Conservation (phyloP, 2,888 invertebrate genomes). For the Lithosia quadra region DNA sequence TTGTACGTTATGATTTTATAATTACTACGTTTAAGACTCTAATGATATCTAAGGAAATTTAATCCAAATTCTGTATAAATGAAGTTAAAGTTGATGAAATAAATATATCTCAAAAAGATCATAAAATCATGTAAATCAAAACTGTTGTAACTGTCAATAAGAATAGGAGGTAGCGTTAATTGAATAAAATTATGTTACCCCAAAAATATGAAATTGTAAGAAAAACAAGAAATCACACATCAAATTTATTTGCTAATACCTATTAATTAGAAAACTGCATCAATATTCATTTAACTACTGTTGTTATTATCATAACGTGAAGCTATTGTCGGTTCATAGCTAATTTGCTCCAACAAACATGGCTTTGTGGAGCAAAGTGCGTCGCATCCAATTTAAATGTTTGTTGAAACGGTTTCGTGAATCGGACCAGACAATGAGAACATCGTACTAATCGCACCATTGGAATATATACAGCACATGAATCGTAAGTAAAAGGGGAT, state of each 20-base stretch:
- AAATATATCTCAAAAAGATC: too few species aligned
- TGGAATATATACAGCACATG: slow-evolving; percentile 48
- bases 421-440: slow-evolving; percentile 42
- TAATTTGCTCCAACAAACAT: slow-evolving; percentile 42
- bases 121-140: too few species aligned
- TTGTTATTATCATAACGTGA: slow-evolving; percentile 15
- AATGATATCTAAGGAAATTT: too few species aligned
- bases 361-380: slow-evolving; percentile 48
- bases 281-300: not conserved
- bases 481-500: slow-evolving; percentile 36
- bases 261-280: not conserved
- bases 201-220: too few species aligned
- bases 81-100: too few species aligned
- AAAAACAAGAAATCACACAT: too few species aligned
- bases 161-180: too few species aligned
- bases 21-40: not conserved
- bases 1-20: not conserved
- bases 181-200: too few species aligned
- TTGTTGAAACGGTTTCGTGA: slow-evolving; percentile 46
- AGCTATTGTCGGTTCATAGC: slow-evolving; percentile 39
- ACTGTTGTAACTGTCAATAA: too few species aligned
- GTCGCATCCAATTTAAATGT: slow-evolving; percentile 48
- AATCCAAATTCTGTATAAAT: too few species aligned
- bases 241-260: not conserved
- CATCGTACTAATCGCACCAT: slow-evolving; percentile 50